Evolutionary conservation across 35 echinoderm and acorn worm species (phyloP), one percentile per base, ranked within the genome.

Genomic region (Diadema setosum): DNA sequence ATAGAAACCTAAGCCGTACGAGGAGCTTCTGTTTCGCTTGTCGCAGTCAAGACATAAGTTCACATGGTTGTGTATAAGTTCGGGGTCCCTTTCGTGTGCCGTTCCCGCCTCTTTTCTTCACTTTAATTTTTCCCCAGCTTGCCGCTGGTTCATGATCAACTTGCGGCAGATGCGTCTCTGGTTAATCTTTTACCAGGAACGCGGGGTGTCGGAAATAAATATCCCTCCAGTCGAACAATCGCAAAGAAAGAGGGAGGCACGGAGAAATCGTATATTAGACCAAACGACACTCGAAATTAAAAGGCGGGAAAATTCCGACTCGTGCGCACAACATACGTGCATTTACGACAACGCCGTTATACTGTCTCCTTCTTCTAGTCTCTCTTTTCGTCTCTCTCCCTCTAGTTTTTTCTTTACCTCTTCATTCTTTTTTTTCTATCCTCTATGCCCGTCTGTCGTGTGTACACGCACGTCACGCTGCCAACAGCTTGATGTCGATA

Each of bases 181-280:
- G 73, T 78, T 78, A 78, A 78, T 78, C 73, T 6, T 78, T 78
- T 26, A 78, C 73, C 34, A 78, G 37, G 35, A 78, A 36, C 37
- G 37, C 40, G 15, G 73, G 73, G 37, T 44, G 73, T 78, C 40
- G 73, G 73, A 78, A 78, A 78, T 78, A 78, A 78, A 78, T 78
- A 78, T 78, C 73, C 73, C n/a, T 20, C 21, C 11, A 67, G 63
- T 15, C 30, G 63, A 67, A 16, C 30, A 29, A 34, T 67, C 63
- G 63, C 30, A 33, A 33, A 34, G 11, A 63, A 63, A 16, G 58
- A 63, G 63, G 37, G n/a, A n/a, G 63, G 25, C 30, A 67, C 30
- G 21, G 20, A 32, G 37, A 33, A 67, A 34, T 67, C 73, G 73
- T 78, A 78, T 78, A 78, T 78, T 78, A 78, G 24, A n/a, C 40